Conservation (phyloP, 2,888 invertebrate species). For the Agonum fuliginosum region DNA sequence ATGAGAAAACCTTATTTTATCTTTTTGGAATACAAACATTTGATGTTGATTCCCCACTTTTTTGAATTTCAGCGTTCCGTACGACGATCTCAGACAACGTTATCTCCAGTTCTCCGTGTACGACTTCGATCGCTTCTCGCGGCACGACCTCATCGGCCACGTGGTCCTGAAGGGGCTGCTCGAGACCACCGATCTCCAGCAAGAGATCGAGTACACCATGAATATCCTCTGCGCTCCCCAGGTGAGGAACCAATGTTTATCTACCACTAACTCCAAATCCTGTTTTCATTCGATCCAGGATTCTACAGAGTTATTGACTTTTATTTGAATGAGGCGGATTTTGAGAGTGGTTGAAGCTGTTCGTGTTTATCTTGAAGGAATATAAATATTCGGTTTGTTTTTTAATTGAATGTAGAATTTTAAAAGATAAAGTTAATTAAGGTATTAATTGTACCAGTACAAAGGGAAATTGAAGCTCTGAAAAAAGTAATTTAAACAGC, state of each 20-base stretch:
- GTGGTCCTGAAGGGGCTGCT: slow-evolving; percentile 86
- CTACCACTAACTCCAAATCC: slow-evolving; percentile 10
- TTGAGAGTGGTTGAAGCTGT: not conserved
- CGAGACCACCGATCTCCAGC: slow-evolving; percentile 84
- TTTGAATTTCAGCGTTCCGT: slow-evolving; percentile 81
- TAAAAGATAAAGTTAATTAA: too few relatives aligned
- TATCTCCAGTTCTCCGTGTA: slow-evolving; percentile 91
- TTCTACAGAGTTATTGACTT: not conserved
- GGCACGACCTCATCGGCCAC: slow-evolving; percentile 91
- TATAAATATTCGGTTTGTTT: too few relatives aligned
- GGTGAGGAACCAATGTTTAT: slow-evolving; percentile 73
- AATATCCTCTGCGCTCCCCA: slow-evolving; percentile 87
- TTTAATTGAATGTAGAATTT: too few relatives aligned
- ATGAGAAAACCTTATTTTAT: too few relatives aligned
- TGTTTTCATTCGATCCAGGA: slow-evolving; percentile 20
- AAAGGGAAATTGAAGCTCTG: too few relatives aligned
- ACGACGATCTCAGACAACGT: slow-evolving; percentile 84
- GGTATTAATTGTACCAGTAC: too few relatives aligned
- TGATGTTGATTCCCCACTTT: not conserved
- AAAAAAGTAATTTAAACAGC: too few relatives aligned
- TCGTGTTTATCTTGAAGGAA: too few relatives aligned
- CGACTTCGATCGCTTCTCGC: slow-evolving; percentile 91
- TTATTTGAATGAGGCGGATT: not conserved
- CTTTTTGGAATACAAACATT: too few relatives aligned
- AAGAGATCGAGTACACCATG: slow-evolving; percentile 90